Percentiles rank a stretch among this genome's conserved stretches.
phyloP scores from a whole-genome alignment of 2,113 vertebrate genomes.

The Suncus etruscus region DNA sequence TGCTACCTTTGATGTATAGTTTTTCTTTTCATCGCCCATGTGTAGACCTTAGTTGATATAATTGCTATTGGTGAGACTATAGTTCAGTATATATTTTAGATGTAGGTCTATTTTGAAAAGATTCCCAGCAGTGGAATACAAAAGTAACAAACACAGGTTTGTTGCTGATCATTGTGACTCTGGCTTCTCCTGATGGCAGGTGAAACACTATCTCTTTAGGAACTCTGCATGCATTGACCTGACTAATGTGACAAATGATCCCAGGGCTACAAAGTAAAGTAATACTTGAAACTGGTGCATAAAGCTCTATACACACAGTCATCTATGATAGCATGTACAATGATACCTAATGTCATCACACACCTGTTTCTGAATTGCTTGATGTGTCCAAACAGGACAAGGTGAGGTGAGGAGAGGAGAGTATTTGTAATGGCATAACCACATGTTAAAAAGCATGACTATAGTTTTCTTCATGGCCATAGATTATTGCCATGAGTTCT shows the following conservation, averaged over 20 bases:
- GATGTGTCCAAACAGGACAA: not conserved
- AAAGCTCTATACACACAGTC: not conserved
- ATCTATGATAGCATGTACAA: slow-evolving; percentile 34
- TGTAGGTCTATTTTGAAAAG: slow-evolving; percentile 1
- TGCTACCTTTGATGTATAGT: not conserved
- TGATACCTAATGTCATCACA: slow-evolving; percentile 39
- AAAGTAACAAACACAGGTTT: not conserved
- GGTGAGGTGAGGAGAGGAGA: not conserved
- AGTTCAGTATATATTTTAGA: slow-evolving; percentile 35
- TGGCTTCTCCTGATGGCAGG: not conserved
- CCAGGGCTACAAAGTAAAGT: slow-evolving; percentile 38
- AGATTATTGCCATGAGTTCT: slow-evolving; percentile 15
- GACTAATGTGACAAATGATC: slow-evolving; percentile 47
- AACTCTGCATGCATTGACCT: slow-evolving; percentile 17
- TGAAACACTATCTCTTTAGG: slow-evolving; percentile 24
- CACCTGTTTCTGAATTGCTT: slow-evolving; percentile 11
- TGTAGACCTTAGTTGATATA: not conserved
- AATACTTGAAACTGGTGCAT: not conserved
- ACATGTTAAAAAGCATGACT: not conserved
- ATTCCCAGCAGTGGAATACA: not conserved
- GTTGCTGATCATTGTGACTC: slow-evolving; percentile 8
- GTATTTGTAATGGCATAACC: not conserved
- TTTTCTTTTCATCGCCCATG: not conserved
- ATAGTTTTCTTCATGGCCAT: not conserved
- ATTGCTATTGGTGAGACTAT: not conserved